These are phyloP conservation scores for Listronotus oregonensis DNA, from an alignment of 1,140 invertebrate species.

Conservation along the genomic window DNA sequence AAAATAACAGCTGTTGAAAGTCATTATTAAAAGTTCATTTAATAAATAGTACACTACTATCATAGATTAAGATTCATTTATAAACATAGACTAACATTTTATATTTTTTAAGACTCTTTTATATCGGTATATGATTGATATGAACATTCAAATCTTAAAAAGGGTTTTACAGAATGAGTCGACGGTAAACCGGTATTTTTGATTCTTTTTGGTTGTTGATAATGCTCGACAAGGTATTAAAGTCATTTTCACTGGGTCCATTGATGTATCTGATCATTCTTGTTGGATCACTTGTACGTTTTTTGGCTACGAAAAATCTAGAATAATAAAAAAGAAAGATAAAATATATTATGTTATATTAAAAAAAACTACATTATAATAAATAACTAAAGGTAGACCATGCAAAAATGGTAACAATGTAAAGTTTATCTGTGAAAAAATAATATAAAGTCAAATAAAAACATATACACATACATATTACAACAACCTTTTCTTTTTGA, in stretches of 20 bases:
- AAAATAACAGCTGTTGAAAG: too few species aligned
- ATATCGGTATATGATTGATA: conserved; percentile 3
- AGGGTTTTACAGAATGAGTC: conserved; percentile 32
- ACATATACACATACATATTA: conserved; percentile 40
- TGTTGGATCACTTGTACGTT: conserved; percentile 50
- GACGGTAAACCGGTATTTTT: conserved; percentile 46
- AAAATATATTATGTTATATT: too few species aligned
- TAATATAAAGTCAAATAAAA: conserved; percentile 12
- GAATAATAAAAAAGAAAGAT: too few species aligned
- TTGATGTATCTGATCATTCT: conserved; percentile 51
- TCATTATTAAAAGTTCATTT: too few species aligned
- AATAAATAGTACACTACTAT: too few species aligned
- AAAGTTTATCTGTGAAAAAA: background rate
- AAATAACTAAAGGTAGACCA: too few species aligned
- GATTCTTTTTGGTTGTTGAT: conserved; percentile 48
- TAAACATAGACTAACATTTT: background rate
- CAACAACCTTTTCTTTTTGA: conserved; percentile 48
- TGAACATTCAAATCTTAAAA: conserved; percentile 4
- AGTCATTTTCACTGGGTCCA: conserved; percentile 50
- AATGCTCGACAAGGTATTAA: conserved; percentile 50
- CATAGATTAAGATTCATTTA: background rate
- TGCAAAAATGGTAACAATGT: too few species aligned
- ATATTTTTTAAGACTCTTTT: background rate
- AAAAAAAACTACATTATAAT: too few species aligned
- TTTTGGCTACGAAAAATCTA: conserved; percentile 31